phyloP scores from a whole-genome alignment of 1,140 invertebrate species.

The Melitaea cinxia region DNA sequence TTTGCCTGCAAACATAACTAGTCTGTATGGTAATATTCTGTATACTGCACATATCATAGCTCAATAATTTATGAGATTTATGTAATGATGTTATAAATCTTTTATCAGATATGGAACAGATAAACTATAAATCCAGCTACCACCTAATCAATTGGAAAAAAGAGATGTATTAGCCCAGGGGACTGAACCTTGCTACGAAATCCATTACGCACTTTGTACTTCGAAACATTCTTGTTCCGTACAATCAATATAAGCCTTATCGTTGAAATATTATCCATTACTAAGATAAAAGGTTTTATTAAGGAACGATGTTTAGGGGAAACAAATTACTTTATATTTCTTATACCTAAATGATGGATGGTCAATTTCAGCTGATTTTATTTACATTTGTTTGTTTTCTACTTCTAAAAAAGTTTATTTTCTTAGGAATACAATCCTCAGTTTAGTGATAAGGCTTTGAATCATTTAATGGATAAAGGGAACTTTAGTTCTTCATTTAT shows the following conservation, averaged over 20 bases:
- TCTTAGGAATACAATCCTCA: background rate
- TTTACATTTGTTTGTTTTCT: background rate
- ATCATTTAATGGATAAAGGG: too few species aligned
- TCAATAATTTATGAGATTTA: background rate
- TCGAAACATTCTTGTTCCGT: slow-evolving; percentile 47
- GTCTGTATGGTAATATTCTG: too few species aligned
- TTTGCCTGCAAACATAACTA: too few species aligned
- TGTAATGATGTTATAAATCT: slow-evolving; percentile 6
- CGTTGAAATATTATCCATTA: slow-evolving; percentile 70
- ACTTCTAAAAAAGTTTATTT: background rate
- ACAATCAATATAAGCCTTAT: slow-evolving; percentile 53
- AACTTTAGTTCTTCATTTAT: too few species aligned
- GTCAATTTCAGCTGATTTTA: background rate
- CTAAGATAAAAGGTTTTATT: slow-evolving; percentile 57
- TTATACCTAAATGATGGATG: background rate
- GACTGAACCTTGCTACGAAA: slow-evolving; percentile 47
- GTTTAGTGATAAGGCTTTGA: background rate
- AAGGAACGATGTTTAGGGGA: slow-evolving; percentile 5
- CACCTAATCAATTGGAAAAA: slow-evolving; percentile 59
- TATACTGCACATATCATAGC: too few species aligned
- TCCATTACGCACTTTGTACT: slow-evolving; percentile 61
- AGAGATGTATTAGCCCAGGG: slow-evolving; percentile 55
- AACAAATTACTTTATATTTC: slow-evolving; percentile 1
- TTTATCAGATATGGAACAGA: background rate
- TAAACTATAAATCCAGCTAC: slow-evolving; percentile 24